Base-by-base conservation (phyloP, 2,113 vertebrate species). In the Montifringilla adamsi region DNA sequence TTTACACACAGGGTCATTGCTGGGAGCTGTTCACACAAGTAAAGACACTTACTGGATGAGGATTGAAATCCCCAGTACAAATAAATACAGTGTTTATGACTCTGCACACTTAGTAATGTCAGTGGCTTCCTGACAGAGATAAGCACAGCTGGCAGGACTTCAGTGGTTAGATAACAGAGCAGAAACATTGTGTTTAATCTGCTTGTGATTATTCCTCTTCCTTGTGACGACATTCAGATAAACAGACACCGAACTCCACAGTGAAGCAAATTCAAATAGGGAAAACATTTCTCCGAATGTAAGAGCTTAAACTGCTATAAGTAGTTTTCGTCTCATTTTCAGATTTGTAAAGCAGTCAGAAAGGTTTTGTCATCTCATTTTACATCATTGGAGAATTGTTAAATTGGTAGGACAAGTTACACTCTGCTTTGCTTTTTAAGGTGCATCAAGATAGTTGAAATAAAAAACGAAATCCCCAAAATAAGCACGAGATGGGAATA, bases 71-170 rank as follows among this genome's bases (percentile, higher is more conserved):
- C 19, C 12, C 1, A 2, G 23, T 44, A 62, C 75, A 67, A 90
- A 74, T 59, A 83, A 93, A 80, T 49, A 17, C 72, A 22, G 14
- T 80, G n/a, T 76, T 90, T 90, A 55, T 74, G 62, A 58, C 55
- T 76, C 30, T 77, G 43, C 60, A 27, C 11, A 13, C 80, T 80
- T 84, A 84, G 21, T 58, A 67, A 33, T 70, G 59, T 74, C 43
- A 35, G 59, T 63, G 35, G 33, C 81, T 86, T 96, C 55, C 72
- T 70, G 68, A 66, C 15, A 8, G 90, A 89, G 64, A 89, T 77
- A 93, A 95, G 50, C 49, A 12, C 73, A 76, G 75, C 82, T 91
- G 94, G 92, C 90, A 94, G 82, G 73, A 74, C 88, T 93, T 95
- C 70, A 89, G 80, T 56, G 7, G 19, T 93, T 94, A 94, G 67